Percentiles rank a stretch among this genome's conserved stretches.
These are phyloP conservation scores for Tursiops truncatus DNA, from an alignment of 2,113 vertebrate species.

Conservation along the genomic window DNA sequence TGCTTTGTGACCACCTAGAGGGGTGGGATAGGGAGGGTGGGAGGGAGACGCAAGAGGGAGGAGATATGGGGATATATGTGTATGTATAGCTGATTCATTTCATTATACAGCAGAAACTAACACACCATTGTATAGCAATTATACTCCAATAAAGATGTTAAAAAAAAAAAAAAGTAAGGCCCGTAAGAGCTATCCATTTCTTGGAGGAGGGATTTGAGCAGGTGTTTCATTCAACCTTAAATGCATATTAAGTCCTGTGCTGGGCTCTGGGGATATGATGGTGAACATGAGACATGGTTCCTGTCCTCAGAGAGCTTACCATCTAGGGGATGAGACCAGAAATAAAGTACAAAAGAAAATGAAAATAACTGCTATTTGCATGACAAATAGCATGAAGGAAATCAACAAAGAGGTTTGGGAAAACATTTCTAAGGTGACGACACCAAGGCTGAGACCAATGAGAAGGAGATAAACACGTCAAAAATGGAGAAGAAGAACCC, in stretches of 20 bases:
- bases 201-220: background rate
- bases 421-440: background rate
- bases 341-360: background rate
- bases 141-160: too few species aligned
- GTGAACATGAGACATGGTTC: background rate
- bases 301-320: background rate
- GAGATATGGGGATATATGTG: too few species aligned
- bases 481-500: background rate
- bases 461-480: background rate
- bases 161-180: background rate
- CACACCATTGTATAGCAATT: too few species aligned
- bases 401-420: background rate
- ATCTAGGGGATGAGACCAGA: background rate
- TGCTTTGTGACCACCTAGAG: too few species aligned
- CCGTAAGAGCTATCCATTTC: background rate
- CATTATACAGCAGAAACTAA: too few species aligned
- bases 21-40: too few species aligned
- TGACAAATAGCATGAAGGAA: background rate
- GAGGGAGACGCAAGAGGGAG: too few species aligned
- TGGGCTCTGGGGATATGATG: background rate
- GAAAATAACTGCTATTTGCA: background rate
- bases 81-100: too few species aligned
- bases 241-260: background rate
- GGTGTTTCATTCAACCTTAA: background rate
- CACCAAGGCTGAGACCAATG: background rate